Evolutionary conservation across 1,140 invertebrate species (phyloP).

Genomic region (Drosophila biarmipes): DNA sequence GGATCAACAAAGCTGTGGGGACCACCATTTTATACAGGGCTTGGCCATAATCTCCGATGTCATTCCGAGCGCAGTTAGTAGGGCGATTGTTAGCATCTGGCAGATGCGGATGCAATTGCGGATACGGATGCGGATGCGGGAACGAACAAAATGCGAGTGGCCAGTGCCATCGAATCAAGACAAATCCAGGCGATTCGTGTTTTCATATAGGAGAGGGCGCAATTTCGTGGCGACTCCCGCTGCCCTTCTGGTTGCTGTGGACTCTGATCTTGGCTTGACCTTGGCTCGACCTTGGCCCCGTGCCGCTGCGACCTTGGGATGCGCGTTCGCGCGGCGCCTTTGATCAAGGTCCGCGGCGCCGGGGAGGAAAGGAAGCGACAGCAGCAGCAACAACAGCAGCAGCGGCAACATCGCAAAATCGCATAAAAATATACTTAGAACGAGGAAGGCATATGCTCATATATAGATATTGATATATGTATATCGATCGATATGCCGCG

Average conservation of each 20-base stretch:
- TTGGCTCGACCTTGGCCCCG: conserved; percentile 32
- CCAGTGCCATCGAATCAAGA: conserved; percentile 29
- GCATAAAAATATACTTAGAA: conserved; percentile 61
- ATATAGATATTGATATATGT: conserved; percentile 43
- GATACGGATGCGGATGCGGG: conserved; percentile 8
- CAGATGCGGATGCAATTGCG: conserved; percentile 9
- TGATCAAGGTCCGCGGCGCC: conserved; percentile 1
- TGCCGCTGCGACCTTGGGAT: conserved; percentile 13
- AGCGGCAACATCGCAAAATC: conserved; percentile 39
- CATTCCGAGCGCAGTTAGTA: conserved; percentile 27
- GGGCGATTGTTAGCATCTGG: conserved; percentile 11
- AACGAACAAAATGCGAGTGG: conserved; percentile 12
- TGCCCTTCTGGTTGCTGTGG: conserved; percentile 29
- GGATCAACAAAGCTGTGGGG: not conserved
- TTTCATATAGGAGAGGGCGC: conserved; percentile 18
- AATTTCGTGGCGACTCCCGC: conserved; percentile 38
- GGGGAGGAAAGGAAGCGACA: not conserved
- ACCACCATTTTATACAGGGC: not conserved
- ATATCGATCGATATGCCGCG: conserved; percentile 38
- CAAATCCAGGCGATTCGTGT: conserved; percentile 31
- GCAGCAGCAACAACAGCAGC: conserved; percentile 8
- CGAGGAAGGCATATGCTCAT: conserved; percentile 43
- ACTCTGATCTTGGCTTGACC: conserved; percentile 30
- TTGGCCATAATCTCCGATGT: not conserved
- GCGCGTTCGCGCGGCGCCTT: not conserved